phyloP scores from a whole-genome alignment of 2,113 vertebrate species.

The Oncorhynchus mykiss region DNA sequence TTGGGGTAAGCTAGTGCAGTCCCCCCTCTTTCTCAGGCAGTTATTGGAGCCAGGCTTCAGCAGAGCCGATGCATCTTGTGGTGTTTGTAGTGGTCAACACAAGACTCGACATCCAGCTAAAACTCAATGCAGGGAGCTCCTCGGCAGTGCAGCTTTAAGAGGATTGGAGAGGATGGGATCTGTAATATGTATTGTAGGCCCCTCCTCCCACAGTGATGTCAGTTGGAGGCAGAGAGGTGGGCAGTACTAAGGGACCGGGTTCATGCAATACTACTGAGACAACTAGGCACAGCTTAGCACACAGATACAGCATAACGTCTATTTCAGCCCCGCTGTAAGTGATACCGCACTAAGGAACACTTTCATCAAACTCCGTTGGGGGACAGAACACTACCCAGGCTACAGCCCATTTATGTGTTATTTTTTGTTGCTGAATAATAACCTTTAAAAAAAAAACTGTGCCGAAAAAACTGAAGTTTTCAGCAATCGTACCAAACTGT shows the following conservation, averaged over 20 bases:
- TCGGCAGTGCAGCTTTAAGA: constrained; percentile 79
- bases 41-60: constrained; percentile 26
- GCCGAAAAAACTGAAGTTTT: constrained; percentile 33
- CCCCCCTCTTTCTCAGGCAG: constrained; percentile 67
- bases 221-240: constrained; percentile 69
- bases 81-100: constrained; percentile 5
- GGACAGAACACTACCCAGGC: constrained; percentile 49
- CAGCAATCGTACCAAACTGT: constrained; percentile 30
- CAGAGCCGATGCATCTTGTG: constrained; percentile 31
- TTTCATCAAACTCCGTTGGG: constrained; percentile 71
- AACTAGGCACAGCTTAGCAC: constrained; percentile 70
- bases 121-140: constrained; percentile 54
- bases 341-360: constrained; percentile 76
- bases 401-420: constrained; percentile 56
- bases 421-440: constrained; percentile 24
- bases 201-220: constrained; percentile 75
- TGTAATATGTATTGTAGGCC: constrained; percentile 68
- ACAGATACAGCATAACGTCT: constrained; percentile 70
- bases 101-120: constrained; percentile 31
- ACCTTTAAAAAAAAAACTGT: constrained; percentile 50
- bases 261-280: constrained; percentile 80
- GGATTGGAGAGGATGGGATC: constrained; percentile 45
- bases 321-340: constrained; percentile 72
- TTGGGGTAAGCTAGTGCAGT: constrained; percentile 59
- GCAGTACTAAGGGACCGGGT: constrained; percentile 74